These are phyloP conservation scores for Astropecten irregularis DNA, from an alignment of 53 echinoderm and acorn worm species.

Conservation along the genomic window DNA sequence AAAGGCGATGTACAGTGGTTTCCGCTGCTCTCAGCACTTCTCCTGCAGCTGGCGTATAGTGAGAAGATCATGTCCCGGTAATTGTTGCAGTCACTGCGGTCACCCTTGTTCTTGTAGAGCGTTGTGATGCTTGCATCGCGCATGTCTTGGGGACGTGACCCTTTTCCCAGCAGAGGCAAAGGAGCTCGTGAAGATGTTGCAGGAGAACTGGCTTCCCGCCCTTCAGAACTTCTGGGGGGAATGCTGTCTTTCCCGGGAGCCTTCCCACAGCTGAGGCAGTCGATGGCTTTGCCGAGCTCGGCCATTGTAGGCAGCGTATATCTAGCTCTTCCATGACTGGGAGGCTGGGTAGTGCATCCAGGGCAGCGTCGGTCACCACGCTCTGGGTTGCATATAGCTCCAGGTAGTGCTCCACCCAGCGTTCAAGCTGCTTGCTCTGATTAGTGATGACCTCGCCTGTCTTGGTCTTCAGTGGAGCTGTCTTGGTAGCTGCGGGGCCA, in stretches of 20 bases:
- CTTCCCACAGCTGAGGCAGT: background rate
- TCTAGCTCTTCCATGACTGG: constrained; percentile 16
- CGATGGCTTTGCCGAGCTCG: background rate
- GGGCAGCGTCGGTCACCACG: constrained; percentile 32
- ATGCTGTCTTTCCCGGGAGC: constrained; percentile 26
- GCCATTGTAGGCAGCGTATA: too few relatives aligned
- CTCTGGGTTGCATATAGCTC: constrained; percentile 51
- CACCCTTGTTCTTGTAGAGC: too few relatives aligned
- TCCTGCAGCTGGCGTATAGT: too few relatives aligned
- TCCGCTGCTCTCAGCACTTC: too few relatives aligned
- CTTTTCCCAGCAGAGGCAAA: constrained; percentile 28
- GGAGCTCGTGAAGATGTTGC: background rate
- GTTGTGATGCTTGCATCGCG: background rate
- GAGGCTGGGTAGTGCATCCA: background rate
- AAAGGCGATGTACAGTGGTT: too few relatives aligned
- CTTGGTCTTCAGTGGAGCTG: constrained; percentile 16
- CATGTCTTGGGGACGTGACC: constrained; percentile 9
- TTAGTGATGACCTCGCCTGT: constrained; percentile 47
- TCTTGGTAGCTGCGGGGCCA: constrained; percentile 41
- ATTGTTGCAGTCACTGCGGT: too few relatives aligned
- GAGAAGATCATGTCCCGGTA: too few relatives aligned
- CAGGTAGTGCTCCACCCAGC: constrained; percentile 63
- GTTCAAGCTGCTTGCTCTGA: constrained; percentile 1
- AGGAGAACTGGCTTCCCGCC: constrained; percentile 2
- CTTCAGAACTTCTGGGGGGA: background rate